phyloP scores from a whole-genome alignment of 2,797 vertebrate genomes.

The Peromyscus nudipes region DNA sequence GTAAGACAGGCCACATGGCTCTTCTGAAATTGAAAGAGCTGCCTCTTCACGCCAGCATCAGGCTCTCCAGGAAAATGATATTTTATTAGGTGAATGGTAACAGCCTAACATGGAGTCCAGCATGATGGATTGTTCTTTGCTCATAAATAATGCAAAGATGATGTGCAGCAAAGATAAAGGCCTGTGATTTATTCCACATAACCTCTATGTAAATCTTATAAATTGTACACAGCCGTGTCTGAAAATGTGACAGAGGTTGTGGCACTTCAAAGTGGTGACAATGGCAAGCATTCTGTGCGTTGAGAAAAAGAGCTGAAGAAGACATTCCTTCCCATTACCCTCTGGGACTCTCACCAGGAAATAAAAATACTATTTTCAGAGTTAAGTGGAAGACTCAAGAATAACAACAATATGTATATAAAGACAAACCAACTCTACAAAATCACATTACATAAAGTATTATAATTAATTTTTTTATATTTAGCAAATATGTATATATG shows the following conservation, averaged over 20 bases:
- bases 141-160: slow-evolving; percentile 83
- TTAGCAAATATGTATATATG: neutral
- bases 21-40: slow-evolving; percentile 71
- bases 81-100: slow-evolving; percentile 82
- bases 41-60: slow-evolving; percentile 68
- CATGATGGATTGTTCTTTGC: slow-evolving; percentile 71
- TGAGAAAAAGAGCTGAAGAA: slow-evolving; percentile 29
- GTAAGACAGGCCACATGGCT: slow-evolving; percentile 66
- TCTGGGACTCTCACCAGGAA: neutral
- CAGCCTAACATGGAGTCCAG: slow-evolving; percentile 55
- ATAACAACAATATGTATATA: neutral
- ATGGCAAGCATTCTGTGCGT: neutral
- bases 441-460: neutral
- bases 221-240: slow-evolving; percentile 60
- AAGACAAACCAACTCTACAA: neutral
- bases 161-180: slow-evolving; percentile 81
- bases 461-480: slow-evolving; percentile 11
- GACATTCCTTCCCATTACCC: neutral
- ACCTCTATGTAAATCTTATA: slow-evolving; percentile 83
- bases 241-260: slow-evolving; percentile 39
- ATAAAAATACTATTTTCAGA: neutral
- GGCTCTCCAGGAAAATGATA: slow-evolving; percentile 66
- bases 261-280: slow-evolving; percentile 43
- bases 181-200: slow-evolving; percentile 81
- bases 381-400: neutral